Evolutionary conservation across 1,140 invertebrate species (phyloP), one percentile per base, ranked within the genome.

Genomic region (Marisa cornuarietis): DNA sequence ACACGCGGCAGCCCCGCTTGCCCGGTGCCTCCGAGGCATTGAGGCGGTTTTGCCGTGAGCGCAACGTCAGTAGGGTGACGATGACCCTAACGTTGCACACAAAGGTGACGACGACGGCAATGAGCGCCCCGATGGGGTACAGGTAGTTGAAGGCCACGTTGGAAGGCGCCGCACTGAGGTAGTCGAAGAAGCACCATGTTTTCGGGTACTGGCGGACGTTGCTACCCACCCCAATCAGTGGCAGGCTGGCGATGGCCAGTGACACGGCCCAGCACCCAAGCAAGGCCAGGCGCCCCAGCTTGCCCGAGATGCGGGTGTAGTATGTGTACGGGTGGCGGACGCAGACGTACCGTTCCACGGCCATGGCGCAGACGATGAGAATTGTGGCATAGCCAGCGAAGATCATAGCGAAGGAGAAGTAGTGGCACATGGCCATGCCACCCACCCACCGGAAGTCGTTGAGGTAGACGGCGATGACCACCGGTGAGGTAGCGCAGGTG

Each of bases 141-240:
- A 89, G 80, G 77, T 81, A 85, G 68, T 88, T 88, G 81, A 88
- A 91, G 9, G 81, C 87, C 69, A 81, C 80, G 52, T 89, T 80
- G 2, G 83, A 68, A 16, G 84, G 65, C 22, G 72, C 68, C 26
- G 79, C 69, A 24, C 85, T 87, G 63, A 90, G 88, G 62, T 90
- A 88, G 84, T 91, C 88, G 83, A 91, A 85, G 82, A 91, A 92
- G 80, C 91, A 92, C 91, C 91, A 92, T 11, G 91, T 91, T 9
- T 84, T 82, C 0, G 91, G 90, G 86, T 88, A 91, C 81, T 91
- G 88, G 11, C 84, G 76, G 0, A 82, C 81, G 58, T 85, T 85
- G 54, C 83, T 79, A 10, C 91, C 91, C 49, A 92, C 85, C 5
- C 90, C 90, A 24, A 91, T 86, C 18, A 92, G 83, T 0, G 91